These are phyloP conservation scores for Cirrhinus mrigala DNA, from an alignment of 2,797 vertebrate genomes.

Conservation along the genomic window DNA sequence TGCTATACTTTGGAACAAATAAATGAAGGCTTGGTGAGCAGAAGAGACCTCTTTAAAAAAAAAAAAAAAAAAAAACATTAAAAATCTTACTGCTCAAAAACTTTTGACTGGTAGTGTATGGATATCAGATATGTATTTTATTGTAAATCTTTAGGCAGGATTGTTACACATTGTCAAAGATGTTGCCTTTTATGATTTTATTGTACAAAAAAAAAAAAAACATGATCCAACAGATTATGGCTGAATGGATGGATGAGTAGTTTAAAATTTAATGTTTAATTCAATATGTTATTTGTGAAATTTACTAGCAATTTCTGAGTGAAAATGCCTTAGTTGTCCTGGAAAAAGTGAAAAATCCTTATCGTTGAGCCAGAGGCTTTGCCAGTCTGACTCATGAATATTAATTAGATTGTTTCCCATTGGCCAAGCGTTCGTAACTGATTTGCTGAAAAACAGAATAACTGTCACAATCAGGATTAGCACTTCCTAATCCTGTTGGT, in stretches of 20 bases:
- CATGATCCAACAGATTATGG: background rate
- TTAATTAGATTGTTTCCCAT: background rate
- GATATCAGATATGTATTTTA: background rate
- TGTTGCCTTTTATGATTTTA: background rate
- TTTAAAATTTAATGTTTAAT: too few species aligned
- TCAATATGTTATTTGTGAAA: too few species aligned
- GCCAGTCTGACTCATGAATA: constrained; percentile 2
- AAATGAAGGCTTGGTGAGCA: too few species aligned
- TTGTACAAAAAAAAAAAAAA: background rate
- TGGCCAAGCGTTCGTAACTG: background rate
- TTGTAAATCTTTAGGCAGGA: background rate
- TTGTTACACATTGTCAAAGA: background rate
- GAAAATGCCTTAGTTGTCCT: background rate
- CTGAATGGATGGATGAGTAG: background rate
- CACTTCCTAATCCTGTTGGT: background rate
- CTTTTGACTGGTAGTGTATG: background rate
- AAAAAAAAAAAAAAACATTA: too few species aligned
- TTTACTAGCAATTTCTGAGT: too few species aligned
- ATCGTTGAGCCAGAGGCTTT: background rate
- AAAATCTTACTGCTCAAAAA: too few species aligned
- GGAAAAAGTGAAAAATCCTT: background rate
- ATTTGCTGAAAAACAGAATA: constrained; percentile 14
- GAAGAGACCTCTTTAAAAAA: too few species aligned
- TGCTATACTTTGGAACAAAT: too few species aligned
- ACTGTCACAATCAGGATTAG: background rate